phyloP scores from a whole-genome alignment of 1,140 invertebrate genomes.

The Myzus persicae region DNA sequence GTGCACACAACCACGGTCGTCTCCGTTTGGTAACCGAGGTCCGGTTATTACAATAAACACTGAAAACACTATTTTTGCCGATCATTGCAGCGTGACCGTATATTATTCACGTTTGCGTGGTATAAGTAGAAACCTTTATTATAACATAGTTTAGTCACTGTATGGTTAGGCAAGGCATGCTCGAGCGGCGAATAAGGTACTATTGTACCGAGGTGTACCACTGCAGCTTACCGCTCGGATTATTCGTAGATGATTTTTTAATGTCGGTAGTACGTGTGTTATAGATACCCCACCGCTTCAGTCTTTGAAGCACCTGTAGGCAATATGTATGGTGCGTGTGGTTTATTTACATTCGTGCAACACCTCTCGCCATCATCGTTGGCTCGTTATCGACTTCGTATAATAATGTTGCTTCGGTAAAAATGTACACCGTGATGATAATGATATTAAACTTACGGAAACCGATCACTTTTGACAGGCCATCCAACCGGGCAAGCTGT shows the following conservation, averaged over 20 bases:
- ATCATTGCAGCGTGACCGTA: background rate
- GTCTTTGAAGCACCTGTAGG: background rate
- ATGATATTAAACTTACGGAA: background rate
- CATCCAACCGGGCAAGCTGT: background rate
- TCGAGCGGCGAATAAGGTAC: background rate
- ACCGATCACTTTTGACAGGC: background rate
- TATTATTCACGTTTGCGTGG: background rate
- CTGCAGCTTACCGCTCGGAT: background rate
- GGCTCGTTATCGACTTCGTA: conserved; percentile 11
- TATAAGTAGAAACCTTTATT: background rate
- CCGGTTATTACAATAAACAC: background rate
- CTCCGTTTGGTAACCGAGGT: background rate
- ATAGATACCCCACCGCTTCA: no score
- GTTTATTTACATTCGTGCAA: background rate
- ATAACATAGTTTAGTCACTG: background rate
- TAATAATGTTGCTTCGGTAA: background rate
- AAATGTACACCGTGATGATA: background rate
- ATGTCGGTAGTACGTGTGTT: background rate
- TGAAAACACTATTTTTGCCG: background rate
- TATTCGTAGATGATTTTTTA: conserved; percentile 31
- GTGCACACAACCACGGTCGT: no score
- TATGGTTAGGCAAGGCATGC: background rate
- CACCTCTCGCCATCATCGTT: background rate
- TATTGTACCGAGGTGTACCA: background rate
- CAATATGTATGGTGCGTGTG: background rate